These are phyloP conservation scores for Drosophila yakuba DNA, from an alignment of 1,140 invertebrate genomes.

Conservation along the genomic window DNA sequence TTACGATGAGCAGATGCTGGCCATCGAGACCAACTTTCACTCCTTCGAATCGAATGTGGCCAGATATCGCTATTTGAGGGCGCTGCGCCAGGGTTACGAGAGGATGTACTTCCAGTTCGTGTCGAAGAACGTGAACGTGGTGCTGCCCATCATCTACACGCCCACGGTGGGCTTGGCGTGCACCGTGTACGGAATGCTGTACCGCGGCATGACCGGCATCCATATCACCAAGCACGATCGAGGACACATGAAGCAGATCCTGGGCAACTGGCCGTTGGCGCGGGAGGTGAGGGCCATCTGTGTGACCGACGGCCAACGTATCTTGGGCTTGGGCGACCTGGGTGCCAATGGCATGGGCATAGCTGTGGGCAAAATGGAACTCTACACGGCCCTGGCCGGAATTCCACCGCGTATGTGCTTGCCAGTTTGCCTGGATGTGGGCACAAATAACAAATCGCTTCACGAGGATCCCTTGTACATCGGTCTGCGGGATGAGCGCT, in stretches of 20 bases:
- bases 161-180: conserved; percentile 89
- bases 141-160: conserved; percentile 89
- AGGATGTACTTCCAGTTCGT: conserved; percentile 97
- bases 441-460: conserved; percentile 93
- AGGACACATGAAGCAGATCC: conserved; percentile 93
- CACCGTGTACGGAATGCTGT: conserved; percentile 85
- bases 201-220: conserved; percentile 90
- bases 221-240: conserved; percentile 98
- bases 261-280: conserved; percentile 81
- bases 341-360: conserved; percentile 99
- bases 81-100: conserved; percentile 94
- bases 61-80: conserved; percentile 93
- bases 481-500: conserved; percentile 93
- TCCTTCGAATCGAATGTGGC: conserved; percentile 90
- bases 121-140: conserved; percentile 93
- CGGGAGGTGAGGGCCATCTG: conserved; percentile 94
- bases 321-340: conserved; percentile 96
- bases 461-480: conserved; percentile 97
- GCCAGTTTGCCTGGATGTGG: conserved; percentile 96
- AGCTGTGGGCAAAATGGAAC: conserved; percentile 96
- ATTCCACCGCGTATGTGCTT: conserved; percentile 95
- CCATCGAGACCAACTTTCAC: conserved; percentile 90
- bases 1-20: conserved; percentile 92
- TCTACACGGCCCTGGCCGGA: conserved; percentile 96
- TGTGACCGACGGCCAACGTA: conserved; percentile 97